Evolutionary conservation across 2,113 vertebrate genomes (phyloP).

Genomic region (Felis chaus): DNA sequence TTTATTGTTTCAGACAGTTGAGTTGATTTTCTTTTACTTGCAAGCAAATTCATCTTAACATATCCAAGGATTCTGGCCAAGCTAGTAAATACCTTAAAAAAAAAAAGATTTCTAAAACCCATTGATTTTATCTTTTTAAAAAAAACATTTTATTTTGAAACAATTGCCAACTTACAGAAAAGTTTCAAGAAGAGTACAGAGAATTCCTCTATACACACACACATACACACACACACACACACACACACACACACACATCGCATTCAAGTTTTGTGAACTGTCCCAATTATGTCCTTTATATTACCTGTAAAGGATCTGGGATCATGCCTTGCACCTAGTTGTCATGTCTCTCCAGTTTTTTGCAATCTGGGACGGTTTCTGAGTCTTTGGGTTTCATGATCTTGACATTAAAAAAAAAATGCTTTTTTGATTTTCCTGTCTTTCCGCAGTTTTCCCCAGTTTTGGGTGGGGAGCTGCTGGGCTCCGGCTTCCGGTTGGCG

Average conservation of each 20-base stretch:
- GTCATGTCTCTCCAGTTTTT: background rate
- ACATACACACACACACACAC: background rate
- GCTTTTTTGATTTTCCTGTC: slow-evolving; percentile 81
- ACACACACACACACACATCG: background rate
- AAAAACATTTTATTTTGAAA: background rate
- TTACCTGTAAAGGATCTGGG: background rate
- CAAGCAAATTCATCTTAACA: background rate
- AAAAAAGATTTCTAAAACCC: background rate
- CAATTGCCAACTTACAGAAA: background rate
- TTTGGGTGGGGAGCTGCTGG: slow-evolving; percentile 83
- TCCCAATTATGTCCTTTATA: background rate
- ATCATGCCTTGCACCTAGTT: background rate
- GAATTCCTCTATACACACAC: background rate
- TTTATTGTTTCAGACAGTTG: background rate
- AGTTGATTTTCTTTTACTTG: background rate
- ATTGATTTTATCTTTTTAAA: background rate
- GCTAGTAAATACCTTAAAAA: background rate
- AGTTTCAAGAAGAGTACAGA: background rate
- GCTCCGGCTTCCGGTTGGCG: slow-evolving; percentile 54
- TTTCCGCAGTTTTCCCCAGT: slow-evolving; percentile 80
- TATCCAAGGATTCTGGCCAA: background rate
- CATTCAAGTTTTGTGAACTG: background rate
- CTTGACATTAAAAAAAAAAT: background rate
- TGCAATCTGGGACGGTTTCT: background rate
- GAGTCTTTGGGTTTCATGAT: background rate